Conservation (phyloP, 2,888 invertebrate genomes). For the Copidosoma aretas region DNA sequence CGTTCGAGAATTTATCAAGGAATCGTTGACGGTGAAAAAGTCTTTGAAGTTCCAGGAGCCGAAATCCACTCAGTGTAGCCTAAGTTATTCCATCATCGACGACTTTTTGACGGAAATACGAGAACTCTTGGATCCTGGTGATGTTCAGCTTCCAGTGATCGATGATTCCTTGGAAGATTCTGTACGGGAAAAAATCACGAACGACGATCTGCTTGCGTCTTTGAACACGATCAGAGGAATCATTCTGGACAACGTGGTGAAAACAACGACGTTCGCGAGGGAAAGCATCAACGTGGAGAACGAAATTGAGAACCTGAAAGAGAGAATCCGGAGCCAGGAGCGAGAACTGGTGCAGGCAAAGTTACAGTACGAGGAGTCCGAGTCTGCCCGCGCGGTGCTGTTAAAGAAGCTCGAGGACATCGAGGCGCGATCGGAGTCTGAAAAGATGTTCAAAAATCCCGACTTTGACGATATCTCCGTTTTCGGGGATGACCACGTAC, state of each 20-base stretch:
- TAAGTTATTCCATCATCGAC: not conserved
- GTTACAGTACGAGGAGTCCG: slow-evolving; percentile 16
- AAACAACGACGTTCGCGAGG: slow-evolving; percentile 6
- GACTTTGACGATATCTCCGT: slow-evolving; percentile 13
- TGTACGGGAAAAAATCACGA: too few relatives aligned
- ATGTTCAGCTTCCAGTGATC: slow-evolving; percentile 10
- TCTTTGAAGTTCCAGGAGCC: not conserved
- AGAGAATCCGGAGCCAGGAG: slow-evolving; percentile 8
- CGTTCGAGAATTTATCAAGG: not conserved
- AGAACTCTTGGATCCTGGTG: slow-evolving; percentile 13
- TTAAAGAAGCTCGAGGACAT: slow-evolving; percentile 9
- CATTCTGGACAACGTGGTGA: slow-evolving; percentile 7
- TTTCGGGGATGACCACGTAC: too few relatives aligned
- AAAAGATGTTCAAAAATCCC: slow-evolving; percentile 20
- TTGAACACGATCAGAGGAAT: slow-evolving; percentile 23
- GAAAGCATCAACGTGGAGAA: slow-evolving; percentile 18
- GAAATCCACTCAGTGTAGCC: slow-evolving; percentile 17
- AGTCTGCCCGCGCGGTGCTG: slow-evolving; percentile 9
- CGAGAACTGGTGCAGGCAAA: slow-evolving; percentile 19
- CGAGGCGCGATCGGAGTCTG: slow-evolving; percentile 6
- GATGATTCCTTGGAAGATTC: slow-evolving; percentile 15
- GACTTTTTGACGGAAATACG: slow-evolving; percentile 23
- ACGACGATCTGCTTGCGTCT: not conserved
- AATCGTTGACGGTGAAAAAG: not conserved
- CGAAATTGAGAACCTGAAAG: slow-evolving; percentile 3